A percentile compares a stretch with the other conserved stretches of the same genome.
These are phyloP conservation scores for Pristiophorus japonicus DNA, from an alignment of 2,113 vertebrate species.

Conservation along the genomic window DNA sequence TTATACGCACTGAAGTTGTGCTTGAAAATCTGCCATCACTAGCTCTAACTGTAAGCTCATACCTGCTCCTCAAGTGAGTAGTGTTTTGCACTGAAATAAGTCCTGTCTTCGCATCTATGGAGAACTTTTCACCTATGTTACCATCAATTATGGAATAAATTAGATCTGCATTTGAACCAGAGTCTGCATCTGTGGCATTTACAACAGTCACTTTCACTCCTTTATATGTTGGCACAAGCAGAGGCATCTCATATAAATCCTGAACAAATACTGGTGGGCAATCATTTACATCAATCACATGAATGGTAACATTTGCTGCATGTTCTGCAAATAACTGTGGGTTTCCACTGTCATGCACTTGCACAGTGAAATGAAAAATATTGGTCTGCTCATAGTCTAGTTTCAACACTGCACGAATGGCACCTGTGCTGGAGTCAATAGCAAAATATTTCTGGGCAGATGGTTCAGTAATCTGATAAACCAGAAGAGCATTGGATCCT, in stretches of 20 bases:
- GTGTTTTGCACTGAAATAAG: conserved; percentile 80
- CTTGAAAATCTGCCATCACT: conserved; percentile 84
- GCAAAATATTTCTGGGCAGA: conserved; percentile 82
- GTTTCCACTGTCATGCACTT: conserved; percentile 82
- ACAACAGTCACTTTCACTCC: conserved; percentile 75
- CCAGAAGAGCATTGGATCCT: conserved; percentile 80
- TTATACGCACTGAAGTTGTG: conserved; percentile 76
- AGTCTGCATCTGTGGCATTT: conserved; percentile 83
- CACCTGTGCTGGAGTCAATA: conserved; percentile 90
- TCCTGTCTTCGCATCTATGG: conserved; percentile 67
- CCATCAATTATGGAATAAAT: conserved; percentile 88
- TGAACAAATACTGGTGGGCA: conserved; percentile 78
- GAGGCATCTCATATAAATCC: conserved; percentile 70
- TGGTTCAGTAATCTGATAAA: conserved; percentile 90
- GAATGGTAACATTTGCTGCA: conserved; percentile 83
- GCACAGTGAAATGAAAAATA: conserved; percentile 82
- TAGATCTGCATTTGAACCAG: conserved; percentile 72
- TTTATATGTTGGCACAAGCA: conserved; percentile 83
- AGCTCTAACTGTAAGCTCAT: conserved; percentile 78
- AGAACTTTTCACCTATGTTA: conserved; percentile 94
- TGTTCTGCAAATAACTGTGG: conserved; percentile 81
- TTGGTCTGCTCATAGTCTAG: conserved; percentile 84
- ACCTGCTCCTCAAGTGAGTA: conserved; percentile 85
- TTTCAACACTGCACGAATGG: conserved; percentile 69
- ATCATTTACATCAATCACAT: conserved; percentile 87